These are phyloP conservation scores for Indicator maculatus DNA, from an alignment of 2,113 vertebrate genomes.

Conservation along the genomic window DNA sequence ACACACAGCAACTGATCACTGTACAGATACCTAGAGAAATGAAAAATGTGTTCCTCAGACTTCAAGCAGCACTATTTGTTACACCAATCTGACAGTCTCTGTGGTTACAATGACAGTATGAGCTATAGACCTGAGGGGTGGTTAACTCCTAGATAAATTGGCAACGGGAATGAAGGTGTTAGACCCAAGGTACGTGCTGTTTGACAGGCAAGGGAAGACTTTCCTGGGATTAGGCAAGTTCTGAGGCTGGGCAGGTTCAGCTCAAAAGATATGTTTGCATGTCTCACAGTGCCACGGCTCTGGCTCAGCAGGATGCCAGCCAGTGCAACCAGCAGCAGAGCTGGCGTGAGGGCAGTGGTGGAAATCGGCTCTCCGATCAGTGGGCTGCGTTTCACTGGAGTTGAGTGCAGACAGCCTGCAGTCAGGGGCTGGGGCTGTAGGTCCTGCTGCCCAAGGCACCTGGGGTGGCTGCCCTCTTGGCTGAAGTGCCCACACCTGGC, in stretches of 20 bases:
- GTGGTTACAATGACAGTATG: neutral
- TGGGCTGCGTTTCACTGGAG: neutral
- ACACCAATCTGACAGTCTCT: neutral
- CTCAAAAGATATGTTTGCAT: neutral
- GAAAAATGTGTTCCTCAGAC: neutral
- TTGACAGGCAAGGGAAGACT: neutral
- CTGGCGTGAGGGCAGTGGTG: neutral
- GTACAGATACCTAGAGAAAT: neutral
- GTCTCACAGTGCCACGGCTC: neutral
- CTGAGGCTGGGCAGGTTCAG: neutral
- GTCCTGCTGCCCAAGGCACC: accelerated
- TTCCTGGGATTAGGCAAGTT: neutral
- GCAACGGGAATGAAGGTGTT: neutral
- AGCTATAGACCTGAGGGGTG: neutral
- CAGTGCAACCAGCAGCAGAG: neutral
- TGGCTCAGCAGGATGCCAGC: neutral
- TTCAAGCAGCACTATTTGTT: neutral
- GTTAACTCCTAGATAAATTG: neutral
- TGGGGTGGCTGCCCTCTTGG: neutral
- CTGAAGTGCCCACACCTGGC: neutral
- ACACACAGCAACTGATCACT: accelerated
- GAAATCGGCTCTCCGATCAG: accelerated
- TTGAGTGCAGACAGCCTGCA: accelerated
- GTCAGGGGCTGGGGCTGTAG: neutral
- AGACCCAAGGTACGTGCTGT: neutral